phyloP scores from a whole-genome alignment of 2,888 invertebrate species.

The Drosophila rellima region DNA sequence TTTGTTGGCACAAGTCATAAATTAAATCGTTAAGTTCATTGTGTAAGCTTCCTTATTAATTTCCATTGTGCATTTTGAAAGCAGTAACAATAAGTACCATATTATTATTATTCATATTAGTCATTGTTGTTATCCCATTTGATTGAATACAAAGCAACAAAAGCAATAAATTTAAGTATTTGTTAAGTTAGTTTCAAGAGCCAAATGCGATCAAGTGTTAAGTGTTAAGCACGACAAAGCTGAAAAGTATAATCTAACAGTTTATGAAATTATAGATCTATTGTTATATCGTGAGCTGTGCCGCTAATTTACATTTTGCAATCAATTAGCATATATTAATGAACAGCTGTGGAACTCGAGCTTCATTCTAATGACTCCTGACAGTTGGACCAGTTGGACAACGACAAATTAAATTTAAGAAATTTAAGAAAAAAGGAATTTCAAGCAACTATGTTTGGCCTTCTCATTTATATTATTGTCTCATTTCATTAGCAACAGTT shows the following conservation, averaged over 20 bases:
- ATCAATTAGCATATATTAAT: slow-evolving; percentile 72
- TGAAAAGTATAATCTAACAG: slow-evolving; percentile 21
- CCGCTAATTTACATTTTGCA: slow-evolving; percentile 54
- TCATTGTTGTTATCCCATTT: slow-evolving; percentile 44
- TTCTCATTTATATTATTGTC: slow-evolving; percentile 16
- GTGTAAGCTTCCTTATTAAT: slow-evolving; percentile 52
- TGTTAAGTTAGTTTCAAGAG: slow-evolving; percentile 17
- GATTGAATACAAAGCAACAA: slow-evolving; percentile 59
- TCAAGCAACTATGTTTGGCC: slow-evolving; percentile 23
- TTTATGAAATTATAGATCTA: slow-evolving; percentile 47
- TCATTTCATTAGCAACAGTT: slow-evolving; percentile 20
- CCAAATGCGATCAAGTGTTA: slow-evolving; percentile 44
- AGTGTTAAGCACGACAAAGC: slow-evolving; percentile 14
- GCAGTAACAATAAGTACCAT: slow-evolving; percentile 30
- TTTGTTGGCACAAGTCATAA: slow-evolving; percentile 40
- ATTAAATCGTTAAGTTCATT: slow-evolving; percentile 55
- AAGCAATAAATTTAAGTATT: slow-evolving; percentile 34
- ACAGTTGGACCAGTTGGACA: slow-evolving; percentile 46
- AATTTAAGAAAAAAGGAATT: background rate
- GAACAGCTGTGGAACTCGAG: slow-evolving; percentile 30
- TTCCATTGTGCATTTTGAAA: slow-evolving; percentile 52
- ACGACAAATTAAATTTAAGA: slow-evolving; percentile 28
- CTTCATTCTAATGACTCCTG: slow-evolving; percentile 59
- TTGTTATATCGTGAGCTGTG: slow-evolving; percentile 61
- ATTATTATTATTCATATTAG: slow-evolving; percentile 19